phyloP scores from a whole-genome alignment of 2,888 invertebrate species.

The Crossocerus cetratus region DNA sequence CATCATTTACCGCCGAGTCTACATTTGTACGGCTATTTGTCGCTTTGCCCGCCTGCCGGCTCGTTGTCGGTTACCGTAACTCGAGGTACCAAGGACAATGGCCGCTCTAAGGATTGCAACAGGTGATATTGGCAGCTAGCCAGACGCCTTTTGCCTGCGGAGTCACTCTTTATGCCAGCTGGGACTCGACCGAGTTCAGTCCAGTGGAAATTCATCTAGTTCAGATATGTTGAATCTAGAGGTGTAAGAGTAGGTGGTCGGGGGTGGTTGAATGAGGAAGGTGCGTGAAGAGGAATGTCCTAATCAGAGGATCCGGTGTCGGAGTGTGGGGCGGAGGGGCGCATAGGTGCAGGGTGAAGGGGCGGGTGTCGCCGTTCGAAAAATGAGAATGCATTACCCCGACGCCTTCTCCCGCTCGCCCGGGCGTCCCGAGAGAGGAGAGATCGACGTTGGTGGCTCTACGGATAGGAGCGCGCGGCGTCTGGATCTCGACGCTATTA shows the following conservation, averaged over 20 bases:
- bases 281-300: constrained; percentile 37
- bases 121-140: background rate
- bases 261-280: background rate
- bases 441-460: constrained; percentile 76
- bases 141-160: too few species aligned
- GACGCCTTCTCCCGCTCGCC: constrained; percentile 61
- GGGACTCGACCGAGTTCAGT: too few species aligned
- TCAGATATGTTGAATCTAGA: too few species aligned
- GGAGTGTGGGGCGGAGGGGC: constrained; percentile 23
- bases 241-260: too few species aligned
- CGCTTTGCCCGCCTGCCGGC: background rate
- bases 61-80: constrained; percentile 1
- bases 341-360: constrained; percentile 22
- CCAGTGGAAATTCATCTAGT: too few species aligned
- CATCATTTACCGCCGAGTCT: constrained; percentile 17
- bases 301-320: constrained; percentile 45
- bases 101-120: background rate
- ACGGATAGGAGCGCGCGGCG: constrained; percentile 63
- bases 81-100: background rate
- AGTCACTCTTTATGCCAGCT: too few species aligned
- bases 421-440: constrained; percentile 50
- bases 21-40: constrained; percentile 8
- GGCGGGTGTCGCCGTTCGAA: constrained; percentile 60
- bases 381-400: constrained; percentile 71
- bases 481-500: constrained; percentile 73